These are phyloP conservation scores for Semotilus atromaculatus DNA, from an alignment of 2,797 vertebrate genomes.

Conservation along the genomic window DNA sequence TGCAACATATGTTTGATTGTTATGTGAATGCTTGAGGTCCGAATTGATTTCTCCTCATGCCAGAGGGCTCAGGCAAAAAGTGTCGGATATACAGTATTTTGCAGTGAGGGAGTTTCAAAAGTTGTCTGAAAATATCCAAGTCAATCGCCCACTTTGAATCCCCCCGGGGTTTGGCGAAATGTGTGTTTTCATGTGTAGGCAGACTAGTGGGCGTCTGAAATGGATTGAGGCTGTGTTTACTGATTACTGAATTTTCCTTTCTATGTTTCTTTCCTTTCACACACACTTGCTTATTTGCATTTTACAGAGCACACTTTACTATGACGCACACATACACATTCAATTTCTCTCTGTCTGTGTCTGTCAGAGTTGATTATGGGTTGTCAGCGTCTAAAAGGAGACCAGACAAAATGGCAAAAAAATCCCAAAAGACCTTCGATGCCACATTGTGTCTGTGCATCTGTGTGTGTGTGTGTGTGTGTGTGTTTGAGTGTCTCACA, in stretches of 20 bases:
- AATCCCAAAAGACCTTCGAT: slow-evolving; percentile 29
- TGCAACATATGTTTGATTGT: neutral
- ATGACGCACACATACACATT: neutral
- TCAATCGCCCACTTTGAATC: slow-evolving; percentile 4
- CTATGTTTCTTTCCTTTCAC: neutral
- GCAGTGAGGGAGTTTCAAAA: slow-evolving; percentile 15
- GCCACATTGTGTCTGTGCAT: slow-evolving; percentile 19
- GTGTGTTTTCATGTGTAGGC: slow-evolving; percentile 23
- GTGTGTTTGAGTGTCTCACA: neutral
- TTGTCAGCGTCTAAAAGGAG: slow-evolving; percentile 24
- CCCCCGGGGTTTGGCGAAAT: neutral
- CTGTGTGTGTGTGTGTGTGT: slow-evolving; percentile 26
- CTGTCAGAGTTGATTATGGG: slow-evolving; percentile 37
- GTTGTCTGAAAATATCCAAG: slow-evolving; percentile 27
- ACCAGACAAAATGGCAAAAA: slow-evolving; percentile 9
- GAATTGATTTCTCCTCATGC: neutral
- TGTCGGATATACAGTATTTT: neutral
- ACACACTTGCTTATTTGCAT: neutral
- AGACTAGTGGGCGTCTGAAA: slow-evolving; percentile 19
- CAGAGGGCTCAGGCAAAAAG: neutral
- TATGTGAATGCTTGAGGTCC: neutral
- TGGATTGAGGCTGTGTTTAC: slow-evolving; percentile 1
- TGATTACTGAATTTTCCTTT: slow-evolving; percentile 15
- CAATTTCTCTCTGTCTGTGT: neutral
- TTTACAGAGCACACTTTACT: neutral